Percentiles rank a stretch among this genome's conserved stretches.
These are phyloP conservation scores for Ctenochaetus hawaiiensis DNA, from an alignment of 2,797 vertebrate genomes.

Conservation along the genomic window DNA sequence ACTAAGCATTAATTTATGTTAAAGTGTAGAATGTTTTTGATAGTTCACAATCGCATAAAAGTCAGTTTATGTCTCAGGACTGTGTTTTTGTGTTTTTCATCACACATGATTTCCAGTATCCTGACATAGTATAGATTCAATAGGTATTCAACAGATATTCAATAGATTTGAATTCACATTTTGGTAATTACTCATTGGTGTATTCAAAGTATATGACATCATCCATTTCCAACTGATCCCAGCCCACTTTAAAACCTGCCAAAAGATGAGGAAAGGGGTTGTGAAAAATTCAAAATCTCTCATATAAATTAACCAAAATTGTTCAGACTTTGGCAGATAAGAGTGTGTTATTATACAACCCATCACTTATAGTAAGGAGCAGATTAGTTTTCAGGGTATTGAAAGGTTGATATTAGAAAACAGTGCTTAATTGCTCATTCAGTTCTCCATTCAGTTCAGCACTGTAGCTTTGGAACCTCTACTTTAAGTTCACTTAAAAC, in stretches of 20 bases:
- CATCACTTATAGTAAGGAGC: not conserved
- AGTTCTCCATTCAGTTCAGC: slow-evolving; percentile 4
- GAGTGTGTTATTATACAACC: not conserved
- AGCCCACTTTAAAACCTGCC: not conserved
- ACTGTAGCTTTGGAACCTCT: slow-evolving; percentile 1
- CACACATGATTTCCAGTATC: no score
- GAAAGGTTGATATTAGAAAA: slow-evolving; percentile 8
- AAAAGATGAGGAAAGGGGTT: not conserved
- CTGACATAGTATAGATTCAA: no score
- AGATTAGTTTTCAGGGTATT: not conserved
- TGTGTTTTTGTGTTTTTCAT: no score
- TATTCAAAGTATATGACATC: not conserved
- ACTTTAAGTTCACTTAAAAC: slow-evolving; percentile 14
- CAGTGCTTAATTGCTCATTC: not conserved
- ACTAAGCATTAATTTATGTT: not conserved
- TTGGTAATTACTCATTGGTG: slow-evolving; percentile 10
- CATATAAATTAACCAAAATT: not conserved
- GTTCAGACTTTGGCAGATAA: not conserved
- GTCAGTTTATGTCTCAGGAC: no score
- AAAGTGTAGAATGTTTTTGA: not conserved
- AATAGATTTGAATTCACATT: not conserved
- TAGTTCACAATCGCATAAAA: no score
- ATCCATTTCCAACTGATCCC: not conserved
- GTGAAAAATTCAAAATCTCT: no score
- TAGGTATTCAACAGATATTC: no score